Percentiles rank a stretch among this genome's conserved stretches.
Conservation (phyloP, 2,888 invertebrate species). For the Microdon myrmicae region DNA sequence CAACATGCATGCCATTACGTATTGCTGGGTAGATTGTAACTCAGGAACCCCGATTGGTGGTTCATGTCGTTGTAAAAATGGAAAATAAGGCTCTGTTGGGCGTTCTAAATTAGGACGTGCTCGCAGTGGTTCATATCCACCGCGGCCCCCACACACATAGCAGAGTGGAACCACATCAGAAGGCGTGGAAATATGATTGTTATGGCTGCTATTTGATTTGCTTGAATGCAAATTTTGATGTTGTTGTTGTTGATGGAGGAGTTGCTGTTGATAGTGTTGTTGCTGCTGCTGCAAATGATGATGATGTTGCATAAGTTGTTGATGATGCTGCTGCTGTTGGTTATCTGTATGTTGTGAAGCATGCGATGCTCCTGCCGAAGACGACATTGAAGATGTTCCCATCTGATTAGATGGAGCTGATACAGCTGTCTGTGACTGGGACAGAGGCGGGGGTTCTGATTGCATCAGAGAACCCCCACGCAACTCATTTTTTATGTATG, state of each 20-base stretch:
- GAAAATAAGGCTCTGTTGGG: constrained; percentile 85
- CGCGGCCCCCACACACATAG: constrained; percentile 80
- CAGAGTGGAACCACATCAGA: constrained; percentile 67
- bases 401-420: constrained; percentile 35
- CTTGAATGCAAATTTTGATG: constrained; percentile 40
- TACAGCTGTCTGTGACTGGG: constrained; percentile 51
- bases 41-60: constrained; percentile 77
- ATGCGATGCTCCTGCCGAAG: constrained; percentile 33
- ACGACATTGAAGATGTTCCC: constrained; percentile 25
- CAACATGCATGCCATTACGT: constrained; percentile 82
- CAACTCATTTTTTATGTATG: constrained; percentile 78
- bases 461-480: constrained; percentile 67
- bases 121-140: constrained; percentile 73
- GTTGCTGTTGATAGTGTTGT: constrained; percentile 41
- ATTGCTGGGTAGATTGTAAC: constrained; percentile 64
- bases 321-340: constrained; percentile 49
- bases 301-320: constrained; percentile 39
- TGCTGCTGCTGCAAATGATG: constrained; percentile 40
- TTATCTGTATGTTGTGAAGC: constrained; percentile 36
- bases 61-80: constrained; percentile 90
- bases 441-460: constrained; percentile 52
- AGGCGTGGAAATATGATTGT: constrained; percentile 27
- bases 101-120: constrained; percentile 77
- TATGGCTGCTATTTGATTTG: constrained; percentile 38
- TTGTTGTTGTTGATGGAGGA: constrained; percentile 49